Evolutionary conservation across 2,797 vertebrate genomes (phyloP).

Genomic region (Pachyuromys duprasi): DNA sequence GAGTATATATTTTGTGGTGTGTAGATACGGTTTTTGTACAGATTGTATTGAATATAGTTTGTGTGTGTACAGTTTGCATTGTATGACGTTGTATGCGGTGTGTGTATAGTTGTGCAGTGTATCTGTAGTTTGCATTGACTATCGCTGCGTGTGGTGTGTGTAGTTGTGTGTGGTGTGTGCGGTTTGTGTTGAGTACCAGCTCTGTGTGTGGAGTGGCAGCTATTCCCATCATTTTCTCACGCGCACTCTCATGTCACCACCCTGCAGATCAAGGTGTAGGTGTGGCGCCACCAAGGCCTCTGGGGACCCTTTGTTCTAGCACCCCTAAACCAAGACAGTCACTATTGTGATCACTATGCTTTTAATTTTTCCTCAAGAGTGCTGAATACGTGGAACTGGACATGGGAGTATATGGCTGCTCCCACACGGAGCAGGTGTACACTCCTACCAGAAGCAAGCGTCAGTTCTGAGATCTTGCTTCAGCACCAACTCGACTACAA

Average conservation of each 20-base stretch:
- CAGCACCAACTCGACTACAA: neutral
- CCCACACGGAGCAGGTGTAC: neutral
- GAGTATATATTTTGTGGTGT: neutral
- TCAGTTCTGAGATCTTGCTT: neutral
- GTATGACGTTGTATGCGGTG: neutral
- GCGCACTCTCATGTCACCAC: neutral
- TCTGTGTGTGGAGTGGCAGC: neutral
- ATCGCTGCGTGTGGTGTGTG: neutral
- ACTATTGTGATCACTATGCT: neutral
- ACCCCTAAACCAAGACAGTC: neutral
- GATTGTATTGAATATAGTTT: neutral
- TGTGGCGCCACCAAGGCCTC: neutral
- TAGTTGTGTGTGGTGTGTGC: neutral
- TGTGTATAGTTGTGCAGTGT: neutral
- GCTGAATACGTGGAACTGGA: neutral
- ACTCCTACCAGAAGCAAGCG: neutral
- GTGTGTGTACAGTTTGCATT: neutral
- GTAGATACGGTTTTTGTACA: neutral
- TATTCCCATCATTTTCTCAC: neutral
- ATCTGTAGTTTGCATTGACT: neutral
- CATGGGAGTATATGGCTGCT: neutral
- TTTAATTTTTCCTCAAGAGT: constrained; percentile 33
- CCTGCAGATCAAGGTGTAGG: neutral
- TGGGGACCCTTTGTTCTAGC: neutral
- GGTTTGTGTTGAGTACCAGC: neutral